Evolutionary conservation across 1,140 invertebrate genomes (phyloP), one percentile per base, ranked within the genome.

Genomic region (Telenomus remus): DNA sequence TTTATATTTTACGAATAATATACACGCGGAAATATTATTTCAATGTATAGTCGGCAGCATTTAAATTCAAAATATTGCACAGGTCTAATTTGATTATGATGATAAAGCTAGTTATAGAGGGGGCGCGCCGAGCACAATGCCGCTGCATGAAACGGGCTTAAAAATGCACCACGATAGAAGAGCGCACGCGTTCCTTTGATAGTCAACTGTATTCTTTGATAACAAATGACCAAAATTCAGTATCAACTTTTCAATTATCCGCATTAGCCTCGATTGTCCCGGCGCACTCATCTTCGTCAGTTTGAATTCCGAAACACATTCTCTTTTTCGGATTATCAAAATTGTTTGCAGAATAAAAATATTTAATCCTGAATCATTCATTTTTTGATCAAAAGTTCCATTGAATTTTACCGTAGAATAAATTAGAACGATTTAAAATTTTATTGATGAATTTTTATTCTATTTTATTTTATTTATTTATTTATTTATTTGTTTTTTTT

Each of bases 11-110:
- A 71, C 68, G 59, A 12, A 63, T 63, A n/a, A 51, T 47, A 50
- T 54, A 70, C 37, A 39, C 19, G 35, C 15, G 37, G 43, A 46
- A 56, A 63, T 63, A 63, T 63, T 51, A 63, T 63, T 61, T 54
- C 46, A 44, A 19, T 51, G 39, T n/a, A 27, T 50, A 55, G 44
- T 50, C 19, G 13, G 60, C 43, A 34, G 69, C 54, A 72, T 72
- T 72, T 64, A 64, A 72, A 72, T 72, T 59, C 69, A 54, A 72
- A 72, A 65, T 65, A 72, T 71, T 51, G 53, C 53, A 10, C 48
- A 48, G 33, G 11, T 39, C 47, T 55, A 64, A 72, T 72, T 72
- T 59, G 60, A 72, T 72, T 72, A 64, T 65, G 60, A 64, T 39
- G n/a, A 39, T 59, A 64, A 65, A 65, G 44, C 51, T 72, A 56